phyloP scores from a whole-genome alignment of 1,140 invertebrate genomes.

The Drosophila quadrilineata region DNA sequence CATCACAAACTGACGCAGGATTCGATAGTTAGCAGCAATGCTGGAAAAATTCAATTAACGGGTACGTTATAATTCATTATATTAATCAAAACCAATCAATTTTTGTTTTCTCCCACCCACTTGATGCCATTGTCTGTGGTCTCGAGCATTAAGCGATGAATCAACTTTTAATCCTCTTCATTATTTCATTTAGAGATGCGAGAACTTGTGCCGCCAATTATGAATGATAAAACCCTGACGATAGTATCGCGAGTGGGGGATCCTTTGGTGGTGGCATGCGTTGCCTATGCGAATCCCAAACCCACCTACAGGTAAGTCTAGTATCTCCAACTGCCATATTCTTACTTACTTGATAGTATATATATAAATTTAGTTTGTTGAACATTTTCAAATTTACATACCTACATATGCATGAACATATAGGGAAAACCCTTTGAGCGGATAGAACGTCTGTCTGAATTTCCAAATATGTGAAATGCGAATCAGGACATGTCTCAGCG shows the following conservation, averaged over 20 bases:
- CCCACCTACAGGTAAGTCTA: conserved; percentile 83
- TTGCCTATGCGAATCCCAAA: conserved; percentile 85
- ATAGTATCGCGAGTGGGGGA: conserved; percentile 83
- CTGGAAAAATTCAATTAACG: conserved; percentile 87
- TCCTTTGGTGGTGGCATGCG: conserved; percentile 85
- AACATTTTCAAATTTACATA: no score
- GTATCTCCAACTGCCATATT: neutral
- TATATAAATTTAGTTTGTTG: no score
- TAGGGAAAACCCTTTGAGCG: no score
- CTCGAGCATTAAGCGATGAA: neutral
- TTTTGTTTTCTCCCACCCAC: no score
- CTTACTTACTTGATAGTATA: neutral
- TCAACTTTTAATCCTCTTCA: neutral
- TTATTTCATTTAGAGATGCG: conserved; percentile 77
- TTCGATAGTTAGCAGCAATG: conserved; percentile 85
- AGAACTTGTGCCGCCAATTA: conserved; percentile 83
- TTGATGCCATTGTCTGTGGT: no score
- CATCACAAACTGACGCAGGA: conserved; percentile 81
- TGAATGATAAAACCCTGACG: conserved; percentile 82
- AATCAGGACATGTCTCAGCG: no score
- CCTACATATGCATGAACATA: neutral
- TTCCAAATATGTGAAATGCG: no score
- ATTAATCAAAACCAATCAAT: no score
- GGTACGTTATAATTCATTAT: conserved; percentile 81
- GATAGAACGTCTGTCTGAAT: no score